Evolutionary conservation across 1,140 invertebrate species (phyloP).

Genomic region (Temnothorax longispinosus): DNA sequence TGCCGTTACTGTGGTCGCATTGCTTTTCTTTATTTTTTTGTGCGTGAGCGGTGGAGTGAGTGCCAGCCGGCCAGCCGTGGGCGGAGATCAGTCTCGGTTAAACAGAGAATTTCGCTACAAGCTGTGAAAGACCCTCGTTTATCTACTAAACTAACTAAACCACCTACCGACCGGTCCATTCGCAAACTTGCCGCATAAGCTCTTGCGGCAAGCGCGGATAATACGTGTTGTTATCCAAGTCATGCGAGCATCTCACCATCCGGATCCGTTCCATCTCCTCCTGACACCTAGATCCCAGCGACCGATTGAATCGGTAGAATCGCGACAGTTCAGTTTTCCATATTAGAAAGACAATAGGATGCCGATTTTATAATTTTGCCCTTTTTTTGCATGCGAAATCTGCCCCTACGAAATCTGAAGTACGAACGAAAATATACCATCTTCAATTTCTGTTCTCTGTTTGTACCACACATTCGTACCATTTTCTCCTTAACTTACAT

Average conservation of each 20-base stretch:
- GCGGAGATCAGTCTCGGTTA: slow-evolving; percentile 3
- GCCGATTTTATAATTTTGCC: not conserved
- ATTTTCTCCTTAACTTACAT: not conserved
- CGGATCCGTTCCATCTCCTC: not conserved
- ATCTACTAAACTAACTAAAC: not conserved
- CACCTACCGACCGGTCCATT: not conserved
- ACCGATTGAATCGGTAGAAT: not conserved
- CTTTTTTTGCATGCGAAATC: not conserved
- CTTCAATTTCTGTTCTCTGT: not conserved
- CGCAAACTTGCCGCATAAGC: not conserved
- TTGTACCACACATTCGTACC: not conserved
- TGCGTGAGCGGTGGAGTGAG: slow-evolving; percentile 10
- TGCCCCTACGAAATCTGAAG: not conserved
- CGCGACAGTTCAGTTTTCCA: not conserved
- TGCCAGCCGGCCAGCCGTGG: slow-evolving; percentile 6
- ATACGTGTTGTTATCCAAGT: not conserved
- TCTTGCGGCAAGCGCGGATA: not conserved
- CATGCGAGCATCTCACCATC: not conserved
- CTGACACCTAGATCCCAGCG: not conserved
- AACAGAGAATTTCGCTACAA: not conserved
- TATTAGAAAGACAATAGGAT: not conserved
- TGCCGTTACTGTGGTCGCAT: slow-evolving; percentile 31
- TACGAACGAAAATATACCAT: not conserved
- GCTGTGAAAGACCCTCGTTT: not conserved
- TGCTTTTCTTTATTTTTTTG: slow-evolving; percentile 35